Base-by-base conservation (phyloP, 1,140 invertebrate species). In the Heterodera carotae region DNA sequence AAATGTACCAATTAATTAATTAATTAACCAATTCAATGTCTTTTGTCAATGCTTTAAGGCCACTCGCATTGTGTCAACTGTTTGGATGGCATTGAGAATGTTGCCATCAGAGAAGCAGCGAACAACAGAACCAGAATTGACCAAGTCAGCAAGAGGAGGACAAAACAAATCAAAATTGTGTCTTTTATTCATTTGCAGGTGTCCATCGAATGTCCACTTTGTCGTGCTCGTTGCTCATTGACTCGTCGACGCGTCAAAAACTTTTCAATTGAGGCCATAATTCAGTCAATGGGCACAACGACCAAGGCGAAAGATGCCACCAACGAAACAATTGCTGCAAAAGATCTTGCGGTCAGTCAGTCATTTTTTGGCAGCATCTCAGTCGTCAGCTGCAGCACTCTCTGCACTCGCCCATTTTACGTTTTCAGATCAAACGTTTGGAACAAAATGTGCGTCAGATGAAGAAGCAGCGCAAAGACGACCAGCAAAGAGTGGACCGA, bases 121-220 rank as follows among this genome's bases (percentile, higher is more conserved):
- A 18, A 56, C 0, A 6, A 22, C 22, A 15, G 48, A 22, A 22
- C 22, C 0, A 22, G 48, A 69, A 7, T 39, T 18, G 27, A 59
- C 31, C 62, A 25, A 64, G 34, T 33, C 29, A 33, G 39, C 6
- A 43, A 12, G 6, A 43, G 39, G 39, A 8, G 39, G 39, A 43
- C 39, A 43, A 43, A 43, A 12, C 12, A 43, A 43, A 43, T 43
- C 6, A 43, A 43, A 6, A 76, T 33, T 8, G 1, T 59, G 22
- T 59, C 25, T 56, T 72, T 39, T 25, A 4, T 22, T n/a, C 68
- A 64, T 67, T 39, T 59, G n/a, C 29, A 34, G 29, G 7, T 27
- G 12, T 78, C 67, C 12, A 48, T 79, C 33, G 78, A 79, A 72
- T 79, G 78, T 36, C 36, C 78, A 7, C 60, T 79, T 18, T 79